Evolutionary conservation across 2,888 invertebrate genomes (phyloP), one percentile per base, ranked within the genome.

Genomic region (Microctonus hyperodae): DNA sequence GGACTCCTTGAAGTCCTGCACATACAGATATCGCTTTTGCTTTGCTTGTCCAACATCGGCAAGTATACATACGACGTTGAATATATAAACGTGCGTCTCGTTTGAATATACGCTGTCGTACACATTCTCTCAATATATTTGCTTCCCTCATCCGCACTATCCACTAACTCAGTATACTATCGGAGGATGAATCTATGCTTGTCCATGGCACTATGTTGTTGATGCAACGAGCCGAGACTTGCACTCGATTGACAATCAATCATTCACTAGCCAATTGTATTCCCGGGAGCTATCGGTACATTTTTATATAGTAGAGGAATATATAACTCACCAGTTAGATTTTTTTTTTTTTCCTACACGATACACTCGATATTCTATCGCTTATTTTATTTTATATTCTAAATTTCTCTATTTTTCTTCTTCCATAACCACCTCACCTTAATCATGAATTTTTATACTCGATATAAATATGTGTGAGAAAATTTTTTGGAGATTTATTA

Each of bases 211-310:
- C 22, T 51, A 13, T n/a, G 25, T n/a, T 5, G 25, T 23, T 51
- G 51, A 51, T 51, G 25, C 51, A 51, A 51, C 51, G 51, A 51
- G 5, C 1, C 51, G 25, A 51, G 51, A 23, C 25, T 51, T 31
- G 31, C 10, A 25, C 6, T 33, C 55, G 16, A 55, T 55, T 31
- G 55, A 55, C 28, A 31, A 55, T 55, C 55, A 55, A 55, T 55
- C 55, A 55, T 55, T 55, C 55, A 55, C 31, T 33, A 31, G 10
- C 31, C 51, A 51, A 51, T 23, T 51, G 23, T 51, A 23, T 51
- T 6, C 25, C 25, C 25, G 10, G 9, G 48, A 25, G 23, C 23
- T 9, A 51, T 23, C 25, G 11, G 7, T 28, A 5, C 13, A n/a
- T 51, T 51, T 22, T 13, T 23, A n/a, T 51, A n/a, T 25, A 23